Base-by-base conservation (phyloP, 1,140 invertebrate species). In the Spodoptera frugiperda region DNA sequence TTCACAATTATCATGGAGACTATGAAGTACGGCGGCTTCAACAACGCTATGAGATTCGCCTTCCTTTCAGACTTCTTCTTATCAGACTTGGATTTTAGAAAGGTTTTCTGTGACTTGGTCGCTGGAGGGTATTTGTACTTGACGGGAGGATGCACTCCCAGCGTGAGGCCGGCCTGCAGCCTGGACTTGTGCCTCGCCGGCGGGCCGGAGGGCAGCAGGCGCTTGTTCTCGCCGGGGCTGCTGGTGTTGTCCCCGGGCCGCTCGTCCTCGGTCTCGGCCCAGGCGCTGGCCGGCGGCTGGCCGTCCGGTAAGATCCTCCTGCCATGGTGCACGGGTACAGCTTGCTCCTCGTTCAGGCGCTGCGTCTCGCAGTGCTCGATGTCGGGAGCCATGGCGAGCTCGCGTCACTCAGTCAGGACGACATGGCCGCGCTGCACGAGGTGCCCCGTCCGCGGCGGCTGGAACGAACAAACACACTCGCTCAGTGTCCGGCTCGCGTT, bases 1-100 rank as follows among this genome's bases (percentile, higher is more conserved):
- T 88, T 90, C 12, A 89, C 54, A 70, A 87, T 77, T 14, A 92
- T 89, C 84, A 91, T 86, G 57, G 85, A 82, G n/a, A 92, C 81
- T 30, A 91, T 92, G 78, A 93, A 92, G 71, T 91, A 91, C 0
- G 91, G 91, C 25, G 90, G 89, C 59, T 83, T 86, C 33, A 93
- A 55, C 11, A 81, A 80, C 46, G 82, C 83, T 25, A 89, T 74
- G 0, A 93, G 61, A 57, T 89, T 91, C 15, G 90, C 89, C 74
- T 85, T 90, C 46, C 90, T 80, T 67, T 87, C 89, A 57, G 89
- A 89, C 74, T 85, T 90, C 49, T 89, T 80, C 67, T 87, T 90
- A 61, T 91, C 85, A 57, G 90, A 90, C 30, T 89, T 91, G 14
- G 86, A 88, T 21, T 91, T 92, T 19, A 39, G n/a, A 25, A 87